phyloP scores from a whole-genome alignment of 2,113 vertebrate genomes.

The Lophius piscatorius region DNA sequence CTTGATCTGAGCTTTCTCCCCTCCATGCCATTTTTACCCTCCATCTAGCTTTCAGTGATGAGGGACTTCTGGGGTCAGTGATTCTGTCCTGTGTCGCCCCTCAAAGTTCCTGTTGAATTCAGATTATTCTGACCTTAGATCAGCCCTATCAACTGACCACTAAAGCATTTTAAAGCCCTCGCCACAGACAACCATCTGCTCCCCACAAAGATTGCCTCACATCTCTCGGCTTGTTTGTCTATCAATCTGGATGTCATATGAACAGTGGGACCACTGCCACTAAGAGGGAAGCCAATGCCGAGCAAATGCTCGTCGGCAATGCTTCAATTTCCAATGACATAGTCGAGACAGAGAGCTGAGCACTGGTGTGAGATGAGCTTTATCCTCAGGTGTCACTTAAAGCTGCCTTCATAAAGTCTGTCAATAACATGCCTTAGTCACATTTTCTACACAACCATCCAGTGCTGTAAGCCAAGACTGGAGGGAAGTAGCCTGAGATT shows the following conservation, averaged over 20 bases:
- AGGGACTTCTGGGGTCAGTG: slow-evolving; percentile 93
- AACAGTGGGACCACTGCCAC: slow-evolving; percentile 27
- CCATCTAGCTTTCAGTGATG: slow-evolving; percentile 85
- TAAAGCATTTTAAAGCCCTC: slow-evolving; percentile 60
- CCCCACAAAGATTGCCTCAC: slow-evolving; percentile 56
- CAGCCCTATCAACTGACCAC: slow-evolving; percentile 74
- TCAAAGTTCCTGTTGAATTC: slow-evolving; percentile 89
- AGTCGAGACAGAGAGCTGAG: slow-evolving; percentile 52
- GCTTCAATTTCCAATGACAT: slow-evolving; percentile 66
- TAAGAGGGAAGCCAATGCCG: slow-evolving; percentile 35
- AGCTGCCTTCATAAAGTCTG: slow-evolving; percentile 40
- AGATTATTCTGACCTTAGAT: slow-evolving; percentile 90
- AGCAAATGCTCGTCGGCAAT: slow-evolving; percentile 44
- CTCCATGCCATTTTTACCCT: slow-evolving; percentile 64
- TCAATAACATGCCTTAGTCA: slow-evolving; percentile 57
- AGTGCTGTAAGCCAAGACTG: slow-evolving; percentile 53
- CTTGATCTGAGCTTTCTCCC: slow-evolving; percentile 38
- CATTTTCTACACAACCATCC: slow-evolving; percentile 44
- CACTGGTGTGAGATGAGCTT: slow-evolving; percentile 61
- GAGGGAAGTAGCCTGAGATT: slow-evolving; percentile 16
- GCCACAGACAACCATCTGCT: slow-evolving; percentile 62
- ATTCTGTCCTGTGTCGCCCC: slow-evolving; percentile 90
- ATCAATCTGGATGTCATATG: slow-evolving; percentile 30
- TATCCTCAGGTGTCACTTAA: slow-evolving; percentile 66
- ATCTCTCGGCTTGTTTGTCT: slow-evolving; percentile 49